Percentiles rank a stretch among this genome's conserved stretches.
These are phyloP conservation scores for Pseudomugil gertrudae DNA, from an alignment of 2,797 vertebrate species.

Conservation along the genomic window DNA sequence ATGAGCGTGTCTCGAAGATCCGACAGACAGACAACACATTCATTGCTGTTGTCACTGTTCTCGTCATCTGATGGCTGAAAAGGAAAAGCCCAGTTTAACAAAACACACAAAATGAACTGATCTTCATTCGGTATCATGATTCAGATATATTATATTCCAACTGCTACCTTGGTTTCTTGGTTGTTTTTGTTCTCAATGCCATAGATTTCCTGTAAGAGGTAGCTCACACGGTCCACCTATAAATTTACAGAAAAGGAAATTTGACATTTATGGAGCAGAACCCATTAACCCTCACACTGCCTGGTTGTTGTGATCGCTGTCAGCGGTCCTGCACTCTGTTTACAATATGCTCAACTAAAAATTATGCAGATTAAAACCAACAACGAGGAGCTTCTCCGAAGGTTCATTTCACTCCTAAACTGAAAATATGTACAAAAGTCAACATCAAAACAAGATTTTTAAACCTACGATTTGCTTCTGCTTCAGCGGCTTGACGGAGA, in stretches of 20 bases:
- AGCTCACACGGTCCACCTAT: slow-evolving; percentile 98
- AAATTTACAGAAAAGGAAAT: slow-evolving; percentile 1
- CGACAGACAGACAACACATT: slow-evolving; percentile 97
- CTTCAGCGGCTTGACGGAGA: slow-evolving; percentile 86
- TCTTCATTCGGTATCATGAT: not conserved
- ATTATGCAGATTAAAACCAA: not conserved
- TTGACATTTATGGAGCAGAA: not conserved
- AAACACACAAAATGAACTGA: not conserved
- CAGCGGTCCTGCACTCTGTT: too few relatives aligned
- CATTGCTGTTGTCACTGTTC: slow-evolving; percentile 97
- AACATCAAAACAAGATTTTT: slow-evolving; percentile 2
- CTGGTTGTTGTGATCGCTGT: too few relatives aligned
- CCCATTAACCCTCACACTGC: not conserved
- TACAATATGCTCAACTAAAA: too few relatives aligned
- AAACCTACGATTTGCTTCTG: slow-evolving; percentile 86
- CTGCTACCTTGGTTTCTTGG: slow-evolving; percentile 94
- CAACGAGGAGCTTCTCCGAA: not conserved
- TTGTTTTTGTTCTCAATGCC: slow-evolving; percentile 99
- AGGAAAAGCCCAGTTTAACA: slow-evolving; percentile 16
- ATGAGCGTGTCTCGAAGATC: slow-evolving; percentile 95
- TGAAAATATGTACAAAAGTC: not conserved
- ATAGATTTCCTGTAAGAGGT: slow-evolving; percentile 98
- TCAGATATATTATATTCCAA: not conserved
- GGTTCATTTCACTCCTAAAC: not conserved
- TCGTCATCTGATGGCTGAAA: slow-evolving; percentile 92